phyloP scores from a whole-genome alignment of 1,140 invertebrate genomes.

The Magallana angulata region DNA sequence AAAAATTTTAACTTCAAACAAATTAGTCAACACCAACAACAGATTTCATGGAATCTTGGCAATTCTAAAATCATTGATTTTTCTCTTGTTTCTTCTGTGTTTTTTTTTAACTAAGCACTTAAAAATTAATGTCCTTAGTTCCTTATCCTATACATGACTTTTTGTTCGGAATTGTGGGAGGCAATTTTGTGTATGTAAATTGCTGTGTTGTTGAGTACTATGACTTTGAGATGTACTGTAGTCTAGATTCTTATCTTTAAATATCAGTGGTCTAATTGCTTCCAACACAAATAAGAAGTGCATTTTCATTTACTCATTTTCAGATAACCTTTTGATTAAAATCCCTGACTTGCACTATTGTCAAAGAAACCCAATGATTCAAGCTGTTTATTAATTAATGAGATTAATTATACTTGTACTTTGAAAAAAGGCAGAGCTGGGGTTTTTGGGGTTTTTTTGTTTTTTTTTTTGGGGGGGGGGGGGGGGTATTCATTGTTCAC shows the following conservation, averaged over 20 bases:
- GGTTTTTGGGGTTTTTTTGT: too few relatives aligned
- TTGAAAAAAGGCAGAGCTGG: neutral
- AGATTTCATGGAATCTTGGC: neutral
- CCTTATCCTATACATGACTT: neutral
- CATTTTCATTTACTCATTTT: neutral
- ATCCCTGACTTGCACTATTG: neutral
- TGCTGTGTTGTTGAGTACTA: too few relatives aligned
- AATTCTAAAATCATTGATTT: neutral
- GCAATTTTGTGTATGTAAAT: neutral
- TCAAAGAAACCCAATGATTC: neutral
- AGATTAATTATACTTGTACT: neutral
- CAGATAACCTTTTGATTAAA: neutral
- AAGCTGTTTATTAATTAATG: neutral
- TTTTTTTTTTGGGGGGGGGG: too few relatives aligned
- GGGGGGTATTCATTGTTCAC: too few relatives aligned
- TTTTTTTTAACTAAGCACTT: neutral
- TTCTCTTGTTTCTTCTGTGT: neutral
- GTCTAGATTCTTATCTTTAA: neutral
- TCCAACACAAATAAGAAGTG: neutral
- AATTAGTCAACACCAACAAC: neutral
- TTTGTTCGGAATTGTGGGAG: slow-evolving; percentile 11
- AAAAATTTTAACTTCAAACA: neutral
- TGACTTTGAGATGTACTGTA: neutral
- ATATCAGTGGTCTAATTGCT: neutral
- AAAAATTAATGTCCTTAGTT: neutral